A percentile compares a stretch with the other conserved stretches of the same genome.
These are phyloP conservation scores for Stictonetta naevosa DNA, from an alignment of 2,113 vertebrate species.

Conservation along the genomic window DNA sequence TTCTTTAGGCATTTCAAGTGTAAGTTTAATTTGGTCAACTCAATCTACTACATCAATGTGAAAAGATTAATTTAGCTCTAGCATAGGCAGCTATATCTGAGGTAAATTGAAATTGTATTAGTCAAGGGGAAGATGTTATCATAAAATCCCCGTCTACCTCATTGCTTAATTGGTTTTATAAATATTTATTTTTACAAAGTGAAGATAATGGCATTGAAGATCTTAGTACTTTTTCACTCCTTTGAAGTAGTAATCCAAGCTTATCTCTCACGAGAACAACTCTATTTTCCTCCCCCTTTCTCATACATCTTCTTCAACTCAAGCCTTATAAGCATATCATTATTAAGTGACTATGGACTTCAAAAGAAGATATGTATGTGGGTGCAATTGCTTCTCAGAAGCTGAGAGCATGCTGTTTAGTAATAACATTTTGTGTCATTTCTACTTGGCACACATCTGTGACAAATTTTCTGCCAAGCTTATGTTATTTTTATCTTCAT, in stretches of 20 bases:
- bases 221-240: neutral
- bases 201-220: neutral
- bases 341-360: neutral
- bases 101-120: neutral
- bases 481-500: neutral
- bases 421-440: neutral
- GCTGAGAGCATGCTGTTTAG: neutral
- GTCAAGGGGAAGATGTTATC: neutral
- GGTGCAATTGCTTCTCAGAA: neutral
- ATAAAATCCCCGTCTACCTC: neutral
- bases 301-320: neutral
- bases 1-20: neutral
- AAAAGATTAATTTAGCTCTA: conserved; percentile 14
- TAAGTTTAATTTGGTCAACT: neutral
- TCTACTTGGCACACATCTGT: neutral
- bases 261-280: neutral
- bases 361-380: neutral
- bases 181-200: conserved; percentile 22
- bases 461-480: neutral
- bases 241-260: neutral
- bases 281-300: neutral
- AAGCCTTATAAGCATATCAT: neutral
- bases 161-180: neutral
- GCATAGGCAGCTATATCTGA: neutral
- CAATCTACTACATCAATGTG: neutral